These are phyloP conservation scores for Isaurus tuberculatus DNA, from an alignment of 92 coral and sea anemone genomes.

Conservation along the genomic window DNA sequence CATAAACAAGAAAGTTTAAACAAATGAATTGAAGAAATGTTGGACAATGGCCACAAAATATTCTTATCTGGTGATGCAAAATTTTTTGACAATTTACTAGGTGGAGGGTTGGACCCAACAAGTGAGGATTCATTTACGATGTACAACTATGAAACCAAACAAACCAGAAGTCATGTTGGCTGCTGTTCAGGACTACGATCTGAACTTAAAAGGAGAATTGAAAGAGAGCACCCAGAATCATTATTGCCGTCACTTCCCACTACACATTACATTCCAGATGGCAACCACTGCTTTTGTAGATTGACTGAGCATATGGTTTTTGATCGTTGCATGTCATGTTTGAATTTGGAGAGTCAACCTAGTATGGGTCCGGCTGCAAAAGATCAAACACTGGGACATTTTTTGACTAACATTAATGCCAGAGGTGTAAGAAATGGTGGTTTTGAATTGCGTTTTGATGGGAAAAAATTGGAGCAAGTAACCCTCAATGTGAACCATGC, in stretches of 20 bases:
- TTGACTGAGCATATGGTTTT: constrained; percentile 27
- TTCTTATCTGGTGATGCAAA: too few relatives aligned
- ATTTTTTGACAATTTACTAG: background rate
- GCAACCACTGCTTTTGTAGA: constrained; percentile 56
- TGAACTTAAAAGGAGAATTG: constrained; percentile 32
- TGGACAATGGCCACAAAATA: too few relatives aligned
- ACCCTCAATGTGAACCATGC: constrained; percentile 42
- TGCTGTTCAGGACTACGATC: constrained; percentile 49
- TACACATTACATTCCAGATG: constrained; percentile 31
- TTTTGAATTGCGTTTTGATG: constrained; percentile 43
- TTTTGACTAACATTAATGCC: constrained; percentile 47
- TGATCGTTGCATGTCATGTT: constrained; percentile 10
- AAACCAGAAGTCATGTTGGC: constrained; percentile 50
- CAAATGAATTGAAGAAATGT: too few relatives aligned
- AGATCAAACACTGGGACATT: constrained; percentile 39
- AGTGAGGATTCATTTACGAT: background rate
- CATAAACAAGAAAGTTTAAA: too few relatives aligned
- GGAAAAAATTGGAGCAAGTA: constrained; percentile 42
- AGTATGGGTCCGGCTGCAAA: constrained; percentile 47
- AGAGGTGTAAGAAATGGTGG: constrained; percentile 58
- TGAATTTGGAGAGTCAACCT: constrained; percentile 11
- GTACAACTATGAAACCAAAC: constrained; percentile 10
- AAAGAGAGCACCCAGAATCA: constrained; percentile 50
- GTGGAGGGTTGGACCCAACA: constrained; percentile 5
- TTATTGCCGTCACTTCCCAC: constrained; percentile 50